Evolutionary conservation across 2,797 vertebrate genomes (phyloP).

Genomic region (Lutjanus argentimaculatus): DNA sequence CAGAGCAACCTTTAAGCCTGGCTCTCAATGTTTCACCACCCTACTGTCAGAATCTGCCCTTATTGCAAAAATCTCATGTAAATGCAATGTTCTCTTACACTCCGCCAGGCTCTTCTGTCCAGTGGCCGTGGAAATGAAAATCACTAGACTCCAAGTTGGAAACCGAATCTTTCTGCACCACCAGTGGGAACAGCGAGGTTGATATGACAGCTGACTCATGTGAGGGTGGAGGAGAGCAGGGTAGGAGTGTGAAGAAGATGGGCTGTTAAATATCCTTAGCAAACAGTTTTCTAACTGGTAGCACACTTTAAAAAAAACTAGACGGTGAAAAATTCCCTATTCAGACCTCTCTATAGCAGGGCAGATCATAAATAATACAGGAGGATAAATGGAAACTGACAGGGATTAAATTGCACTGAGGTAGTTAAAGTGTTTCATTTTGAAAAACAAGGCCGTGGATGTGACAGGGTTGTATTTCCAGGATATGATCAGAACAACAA

Average conservation of each 20-base stretch:
- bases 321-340: background rate
- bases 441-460: slow-evolving; percentile 32
- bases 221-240: slow-evolving; percentile 7
- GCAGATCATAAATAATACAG: slow-evolving; percentile 44
- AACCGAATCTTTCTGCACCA: slow-evolving; percentile 10
- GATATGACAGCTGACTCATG: slow-evolving; percentile 37
- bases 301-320: slow-evolving; percentile 8
- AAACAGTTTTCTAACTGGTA: slow-evolving; percentile 39
- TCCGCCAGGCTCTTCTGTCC: slow-evolving; percentile 4
- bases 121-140: slow-evolving; percentile 16
- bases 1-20: background rate
- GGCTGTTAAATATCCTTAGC: slow-evolving; percentile 38
- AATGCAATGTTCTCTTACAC: slow-evolving; percentile 3
- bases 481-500: slow-evolving; percentile 18
- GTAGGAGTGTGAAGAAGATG: slow-evolving; percentile 6
- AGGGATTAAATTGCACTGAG: slow-evolving; percentile 34
- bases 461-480: slow-evolving; percentile 37
- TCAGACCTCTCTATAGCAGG: background rate
- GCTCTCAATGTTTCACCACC: background rate
- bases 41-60: background rate
- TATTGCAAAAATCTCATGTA: background rate
- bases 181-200: slow-evolving; percentile 7
- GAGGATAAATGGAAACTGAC: slow-evolving; percentile 45
- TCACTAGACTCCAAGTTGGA: slow-evolving; percentile 1
- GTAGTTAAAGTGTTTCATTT: slow-evolving; percentile 42